Conservation (phyloP, 2,113 vertebrate genomes). For the Perognathus longimembris region DNA sequence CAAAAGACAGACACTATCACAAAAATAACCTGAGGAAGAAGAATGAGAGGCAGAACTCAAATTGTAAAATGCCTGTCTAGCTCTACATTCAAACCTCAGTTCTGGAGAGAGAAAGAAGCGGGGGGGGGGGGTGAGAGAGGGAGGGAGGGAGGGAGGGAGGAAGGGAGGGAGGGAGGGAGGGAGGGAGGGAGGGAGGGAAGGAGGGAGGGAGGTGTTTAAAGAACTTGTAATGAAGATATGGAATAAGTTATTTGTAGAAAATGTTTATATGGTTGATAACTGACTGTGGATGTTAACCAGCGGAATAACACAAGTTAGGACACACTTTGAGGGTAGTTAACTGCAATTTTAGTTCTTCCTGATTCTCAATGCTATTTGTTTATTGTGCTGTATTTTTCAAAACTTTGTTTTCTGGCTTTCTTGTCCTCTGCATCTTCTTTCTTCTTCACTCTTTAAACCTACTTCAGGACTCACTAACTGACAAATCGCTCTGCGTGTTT, state of each 20-base stretch:
- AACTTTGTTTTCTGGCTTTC: conserved; percentile 11
- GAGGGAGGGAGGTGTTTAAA: neutral
- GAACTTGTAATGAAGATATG: neutral
- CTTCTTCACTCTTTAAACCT: neutral
- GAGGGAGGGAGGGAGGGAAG: too few relatives aligned
- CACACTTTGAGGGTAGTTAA: neutral
- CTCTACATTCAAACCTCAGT: too few relatives aligned
- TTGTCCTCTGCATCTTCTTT: neutral
- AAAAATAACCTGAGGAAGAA: too few relatives aligned
- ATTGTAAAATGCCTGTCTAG: too few relatives aligned
- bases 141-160: too few relatives aligned
- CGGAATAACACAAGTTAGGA: neutral
- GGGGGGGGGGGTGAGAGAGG: too few relatives aligned
- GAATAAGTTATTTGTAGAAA: neutral
- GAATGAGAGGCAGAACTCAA: too few relatives aligned
- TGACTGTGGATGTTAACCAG: neutral
- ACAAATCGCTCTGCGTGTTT: neutral
- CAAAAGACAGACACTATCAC: too few relatives aligned
- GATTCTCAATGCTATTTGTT: neutral
- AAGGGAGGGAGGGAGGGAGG: too few relatives aligned
- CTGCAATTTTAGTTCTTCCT: conserved; percentile 11
- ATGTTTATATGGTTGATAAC: neutral
- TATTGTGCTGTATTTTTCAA: neutral
- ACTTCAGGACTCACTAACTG: neutral
- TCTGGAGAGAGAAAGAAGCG: too few relatives aligned